Evolutionary conservation across 2,113 vertebrate genomes (phyloP), one percentile per base, ranked within the genome.

Genomic region (Aspiorhynchus laticeps): DNA sequence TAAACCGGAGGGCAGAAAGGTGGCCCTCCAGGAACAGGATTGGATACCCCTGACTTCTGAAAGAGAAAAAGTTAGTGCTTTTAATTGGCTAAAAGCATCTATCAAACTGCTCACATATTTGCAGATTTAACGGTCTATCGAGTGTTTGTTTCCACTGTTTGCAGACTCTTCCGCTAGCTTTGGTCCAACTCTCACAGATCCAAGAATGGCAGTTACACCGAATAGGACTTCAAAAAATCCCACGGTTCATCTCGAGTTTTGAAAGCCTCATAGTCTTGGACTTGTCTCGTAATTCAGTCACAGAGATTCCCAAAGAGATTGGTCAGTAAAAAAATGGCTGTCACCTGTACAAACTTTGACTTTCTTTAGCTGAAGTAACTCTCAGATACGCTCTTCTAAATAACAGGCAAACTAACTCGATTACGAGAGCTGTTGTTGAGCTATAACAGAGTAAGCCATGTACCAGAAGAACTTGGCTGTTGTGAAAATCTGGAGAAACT

Each of bases 121-220:
- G 11, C 11, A 65, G n/a, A 28, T 65, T 2, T 56, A 56, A 2
- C 53, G 2, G 53, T 2, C 53, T 56, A 24, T 59, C 21, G 1
- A 73, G 7, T 43, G 46, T 46, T 28, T 76, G 41, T 46, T 14
- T 19, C 36, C 26, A 28, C n/a, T 19, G 7, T 48, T 43, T 21
- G 15, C 91, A 98, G 98, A 94, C 92, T 7, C 92, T 99, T 53
- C 98, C 98, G n/a, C 91, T 93, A 0, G 97, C 96, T 51, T 91
- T 99, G 86, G 41, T 96, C 87, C 97, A 96, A 91, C 85, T 99
- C 76, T 91, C 83, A 67, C 95, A 99, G 36, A 93, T 98, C 51
- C 97, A 99, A 90, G 97, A 98, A 88, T 99, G 97, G 97, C 97
- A 98, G 84, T 94, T 99, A 83, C 98, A 99, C 79, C 95, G 97